phyloP scores from a whole-genome alignment of 2,888 invertebrate genomes.

The Heliothis peltigera region DNA sequence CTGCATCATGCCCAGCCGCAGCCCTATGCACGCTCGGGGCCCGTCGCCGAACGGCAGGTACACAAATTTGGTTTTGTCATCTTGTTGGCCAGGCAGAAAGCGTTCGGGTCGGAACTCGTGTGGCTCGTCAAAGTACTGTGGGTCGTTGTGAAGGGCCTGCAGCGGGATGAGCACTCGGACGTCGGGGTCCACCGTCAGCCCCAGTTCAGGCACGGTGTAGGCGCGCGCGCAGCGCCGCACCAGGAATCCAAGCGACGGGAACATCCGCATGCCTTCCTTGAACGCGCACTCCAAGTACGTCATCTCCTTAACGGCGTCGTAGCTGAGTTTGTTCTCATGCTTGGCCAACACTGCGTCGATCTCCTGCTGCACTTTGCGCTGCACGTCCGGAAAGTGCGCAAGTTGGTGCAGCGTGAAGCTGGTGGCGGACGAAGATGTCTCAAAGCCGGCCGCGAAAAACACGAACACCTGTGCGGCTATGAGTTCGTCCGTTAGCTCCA shows the following conservation, averaged over 20 bases:
- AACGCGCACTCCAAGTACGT: conserved; percentile 74
- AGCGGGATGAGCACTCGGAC: conserved; percentile 67
- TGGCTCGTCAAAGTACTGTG: conserved; percentile 73
- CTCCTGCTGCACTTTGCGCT: conserved; percentile 71
- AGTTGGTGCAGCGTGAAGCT: conserved; percentile 77
- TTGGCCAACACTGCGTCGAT: conserved; percentile 70
- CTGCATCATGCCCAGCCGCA: conserved; percentile 78
- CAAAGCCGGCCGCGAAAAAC: too few species aligned
- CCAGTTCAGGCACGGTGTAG: conserved; percentile 73
- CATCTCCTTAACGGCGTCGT: conserved; percentile 77
- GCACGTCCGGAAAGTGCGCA: conserved; percentile 72
- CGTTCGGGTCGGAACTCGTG: conserved; percentile 74
- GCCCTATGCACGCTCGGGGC: conserved; percentile 80
- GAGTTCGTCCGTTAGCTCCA: conserved; percentile 71
- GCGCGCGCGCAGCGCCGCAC: conserved; percentile 67
- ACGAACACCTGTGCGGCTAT: too few species aligned
- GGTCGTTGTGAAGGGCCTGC: conserved; percentile 74
- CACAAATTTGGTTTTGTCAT: conserved; percentile 66
- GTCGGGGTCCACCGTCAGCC: conserved; percentile 71
- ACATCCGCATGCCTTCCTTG: conserved; percentile 76
- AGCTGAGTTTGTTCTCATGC: conserved; percentile 69
- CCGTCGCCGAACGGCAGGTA: conserved; percentile 81
- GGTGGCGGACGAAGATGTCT: too few species aligned
- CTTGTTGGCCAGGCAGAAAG: conserved; percentile 69
- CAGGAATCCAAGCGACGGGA: conserved; percentile 77